Percentiles rank a stretch among this genome's conserved stretches.
These are phyloP conservation scores for Graphium colonna DNA, from an alignment of 2,888 invertebrate species.

Conservation along the genomic window DNA sequence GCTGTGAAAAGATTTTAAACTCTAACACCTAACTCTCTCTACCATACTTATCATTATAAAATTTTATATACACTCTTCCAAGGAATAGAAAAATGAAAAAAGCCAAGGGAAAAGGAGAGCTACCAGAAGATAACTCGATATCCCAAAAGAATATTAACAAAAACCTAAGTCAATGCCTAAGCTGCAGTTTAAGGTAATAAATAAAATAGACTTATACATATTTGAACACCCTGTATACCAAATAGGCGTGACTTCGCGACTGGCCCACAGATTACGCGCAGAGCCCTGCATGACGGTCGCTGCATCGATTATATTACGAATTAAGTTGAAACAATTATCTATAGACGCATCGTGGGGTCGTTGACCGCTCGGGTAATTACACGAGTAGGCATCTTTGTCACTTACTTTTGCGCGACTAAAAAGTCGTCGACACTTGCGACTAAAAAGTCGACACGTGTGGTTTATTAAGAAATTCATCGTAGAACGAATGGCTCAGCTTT, in stretches of 20 bases:
- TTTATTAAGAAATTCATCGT: not conserved
- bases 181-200: too few species aligned
- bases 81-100: too few species aligned
- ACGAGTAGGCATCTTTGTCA: slow-evolving; percentile 15
- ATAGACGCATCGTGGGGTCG: slow-evolving; percentile 25
- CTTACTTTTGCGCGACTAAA: slow-evolving; percentile 13
- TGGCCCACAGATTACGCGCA: slow-evolving; percentile 60
- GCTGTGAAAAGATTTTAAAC: too few species aligned
- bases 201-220: too few species aligned
- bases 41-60: too few species aligned
- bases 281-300: slow-evolving; percentile 42
- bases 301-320: slow-evolving; percentile 56
- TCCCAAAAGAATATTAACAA: too few species aligned
- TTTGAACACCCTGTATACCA: slow-evolving; percentile 38
- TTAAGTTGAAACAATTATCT: slow-evolving; percentile 54
- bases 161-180: too few species aligned
- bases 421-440: too few species aligned
- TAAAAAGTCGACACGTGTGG: slow-evolving; percentile 5
- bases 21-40: too few species aligned
- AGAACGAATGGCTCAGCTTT: not conserved
- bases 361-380: slow-evolving; percentile 21
- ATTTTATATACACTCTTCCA: too few species aligned
- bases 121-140: too few species aligned
- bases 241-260: slow-evolving; percentile 63
- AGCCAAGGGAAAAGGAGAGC: too few species aligned